Evolutionary conservation across 2,797 vertebrate species (phyloP).

Genomic region (Malacoctenus gilli): DNA sequence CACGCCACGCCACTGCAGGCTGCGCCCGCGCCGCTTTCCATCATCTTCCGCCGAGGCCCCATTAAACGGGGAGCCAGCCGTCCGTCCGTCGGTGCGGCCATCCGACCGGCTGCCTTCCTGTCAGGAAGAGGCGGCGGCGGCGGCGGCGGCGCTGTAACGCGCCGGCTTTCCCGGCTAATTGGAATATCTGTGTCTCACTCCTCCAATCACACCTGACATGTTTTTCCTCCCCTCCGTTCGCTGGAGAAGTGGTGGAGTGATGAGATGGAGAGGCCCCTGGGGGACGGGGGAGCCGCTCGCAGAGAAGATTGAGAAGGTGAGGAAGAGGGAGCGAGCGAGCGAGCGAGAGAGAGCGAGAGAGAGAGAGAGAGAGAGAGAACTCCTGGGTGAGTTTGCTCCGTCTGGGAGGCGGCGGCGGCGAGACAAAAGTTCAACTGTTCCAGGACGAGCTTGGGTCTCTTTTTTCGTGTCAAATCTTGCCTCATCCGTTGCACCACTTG

Average conservation of each 20-base stretch:
- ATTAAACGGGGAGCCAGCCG: constrained; percentile 40
- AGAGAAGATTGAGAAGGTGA: not conserved
- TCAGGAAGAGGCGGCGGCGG: too few relatives aligned
- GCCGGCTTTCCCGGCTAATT: constrained; percentile 43
- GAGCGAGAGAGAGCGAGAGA: not conserved
- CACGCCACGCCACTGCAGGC: constrained; percentile 13
- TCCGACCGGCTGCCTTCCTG: constrained; percentile 35
- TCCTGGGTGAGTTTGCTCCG: constrained; percentile 12
- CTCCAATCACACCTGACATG: constrained; percentile 49
- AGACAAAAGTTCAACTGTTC: constrained; percentile 53
- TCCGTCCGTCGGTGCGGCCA: constrained; percentile 35
- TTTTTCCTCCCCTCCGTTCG: constrained; percentile 41
- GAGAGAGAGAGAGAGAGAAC: constrained; percentile 15
- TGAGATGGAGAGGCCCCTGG: constrained; percentile 35
- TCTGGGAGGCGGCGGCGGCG: constrained; percentile 10
- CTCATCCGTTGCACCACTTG: constrained; percentile 54
- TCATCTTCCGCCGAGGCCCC: constrained; percentile 33
- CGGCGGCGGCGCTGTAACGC: constrained; percentile 8
- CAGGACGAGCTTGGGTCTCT: constrained; percentile 28
- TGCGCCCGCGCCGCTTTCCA: constrained; percentile 28
- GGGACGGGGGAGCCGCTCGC: constrained; percentile 8
- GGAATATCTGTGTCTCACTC: constrained; percentile 53
- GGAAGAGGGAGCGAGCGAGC: not conserved
- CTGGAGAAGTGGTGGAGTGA: constrained; percentile 24
- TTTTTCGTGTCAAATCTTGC: constrained; percentile 77